Percentiles rank a stretch among this genome's conserved stretches.
Conservation (phyloP, 1,140 invertebrate species). For the Drosophila littoralis region DNA sequence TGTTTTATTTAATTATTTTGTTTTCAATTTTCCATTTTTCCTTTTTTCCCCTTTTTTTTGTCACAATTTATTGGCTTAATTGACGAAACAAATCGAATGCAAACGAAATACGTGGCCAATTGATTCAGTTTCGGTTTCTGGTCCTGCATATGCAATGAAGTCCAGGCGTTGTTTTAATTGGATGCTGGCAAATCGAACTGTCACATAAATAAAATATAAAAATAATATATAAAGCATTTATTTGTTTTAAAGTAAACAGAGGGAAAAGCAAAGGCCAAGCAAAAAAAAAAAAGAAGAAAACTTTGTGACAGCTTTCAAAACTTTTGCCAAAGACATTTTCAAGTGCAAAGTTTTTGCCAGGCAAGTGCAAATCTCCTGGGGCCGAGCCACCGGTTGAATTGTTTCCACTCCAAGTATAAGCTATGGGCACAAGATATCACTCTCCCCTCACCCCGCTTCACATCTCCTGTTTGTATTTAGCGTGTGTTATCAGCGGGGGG, state of each 20-base stretch:
- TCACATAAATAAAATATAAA: slow-evolving; percentile 56
- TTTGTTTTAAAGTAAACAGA: slow-evolving; percentile 40
- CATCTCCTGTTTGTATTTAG: slow-evolving; percentile 35
- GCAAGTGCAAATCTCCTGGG: slow-evolving; percentile 53
- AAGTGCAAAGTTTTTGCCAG: slow-evolving; percentile 70
- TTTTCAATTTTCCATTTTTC: slow-evolving; percentile 5
- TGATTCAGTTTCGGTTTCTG: slow-evolving; percentile 11
- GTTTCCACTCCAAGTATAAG: slow-evolving; percentile 15
- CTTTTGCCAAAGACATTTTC: slow-evolving; percentile 65
- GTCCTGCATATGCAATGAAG: slow-evolving; percentile 56
- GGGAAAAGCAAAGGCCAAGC: not conserved
- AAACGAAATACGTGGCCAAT: slow-evolving; percentile 57
- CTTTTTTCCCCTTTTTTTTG: slow-evolving; percentile 19
- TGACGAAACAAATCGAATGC: slow-evolving; percentile 60
- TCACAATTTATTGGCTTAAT: slow-evolving; percentile 74
- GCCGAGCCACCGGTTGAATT: slow-evolving; percentile 56
- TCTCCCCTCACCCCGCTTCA: no score
- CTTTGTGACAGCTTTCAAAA: slow-evolving; percentile 60
- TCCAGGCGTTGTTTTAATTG: slow-evolving; percentile 56
- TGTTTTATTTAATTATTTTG: slow-evolving; percentile 39
- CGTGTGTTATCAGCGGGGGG: slow-evolving; percentile 19
- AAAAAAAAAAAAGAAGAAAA: slow-evolving; percentile 24
- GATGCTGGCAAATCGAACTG: slow-evolving; percentile 34
- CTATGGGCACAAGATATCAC: not conserved
- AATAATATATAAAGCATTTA: slow-evolving; percentile 19